Conservation (phyloP, 2,797 vertebrate species). For the Setipinna tenuifilis region DNA sequence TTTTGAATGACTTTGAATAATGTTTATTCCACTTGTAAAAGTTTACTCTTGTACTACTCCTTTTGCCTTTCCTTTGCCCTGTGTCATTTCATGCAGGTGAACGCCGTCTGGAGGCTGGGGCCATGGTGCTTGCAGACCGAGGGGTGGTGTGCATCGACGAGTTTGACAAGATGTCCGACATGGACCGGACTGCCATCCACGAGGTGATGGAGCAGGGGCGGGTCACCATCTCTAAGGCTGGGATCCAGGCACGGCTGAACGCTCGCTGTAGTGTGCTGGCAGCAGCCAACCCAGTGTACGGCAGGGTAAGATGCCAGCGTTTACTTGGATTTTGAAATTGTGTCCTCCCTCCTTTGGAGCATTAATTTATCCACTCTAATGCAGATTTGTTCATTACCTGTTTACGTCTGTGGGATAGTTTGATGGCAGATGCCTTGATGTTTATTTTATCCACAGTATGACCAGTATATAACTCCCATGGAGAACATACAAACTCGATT, state of each 20-base stretch:
- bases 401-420: too few relatives aligned
- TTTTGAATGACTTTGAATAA: too few relatives aligned
- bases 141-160: constrained; percentile 91
- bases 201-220: constrained; percentile 91
- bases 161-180: constrained; percentile 90
- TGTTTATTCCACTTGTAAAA: background rate
- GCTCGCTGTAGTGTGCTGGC: constrained; percentile 88
- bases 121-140: constrained; percentile 88
- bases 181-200: constrained; percentile 88
- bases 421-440: too few relatives aligned
- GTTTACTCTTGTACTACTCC: background rate
- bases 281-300: constrained; percentile 86
- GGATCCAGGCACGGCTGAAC: constrained; percentile 88
- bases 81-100: constrained; percentile 70
- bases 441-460: too few relatives aligned
- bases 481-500: too few relatives aligned
- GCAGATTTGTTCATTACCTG: too few relatives aligned
- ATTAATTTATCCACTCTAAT: too few relatives aligned
- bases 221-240: constrained; percentile 87
- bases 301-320: constrained; percentile 73
- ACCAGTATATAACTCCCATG: too few relatives aligned
- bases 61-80: too few relatives aligned
- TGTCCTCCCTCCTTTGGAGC: background rate
- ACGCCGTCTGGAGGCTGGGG: constrained; percentile 83
- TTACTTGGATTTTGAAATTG: too few relatives aligned